phyloP scores from a whole-genome alignment of 2,797 vertebrate species.

The Mionectes olivaceus region DNA sequence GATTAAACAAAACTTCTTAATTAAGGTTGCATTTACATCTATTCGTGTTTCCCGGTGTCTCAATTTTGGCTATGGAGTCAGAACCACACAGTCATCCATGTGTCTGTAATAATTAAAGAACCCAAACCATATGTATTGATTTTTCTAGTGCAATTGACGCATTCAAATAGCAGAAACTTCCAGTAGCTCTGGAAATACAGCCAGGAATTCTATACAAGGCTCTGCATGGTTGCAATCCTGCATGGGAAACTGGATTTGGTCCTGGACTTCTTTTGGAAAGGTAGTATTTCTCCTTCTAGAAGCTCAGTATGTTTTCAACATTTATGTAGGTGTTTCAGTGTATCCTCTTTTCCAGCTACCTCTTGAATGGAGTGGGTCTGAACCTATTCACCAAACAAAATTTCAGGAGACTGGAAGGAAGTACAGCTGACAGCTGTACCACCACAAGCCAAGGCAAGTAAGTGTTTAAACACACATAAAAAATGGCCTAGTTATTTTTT shows the following conservation, averaged over 20 bases:
- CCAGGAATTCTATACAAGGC: neutral
- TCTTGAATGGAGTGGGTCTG: neutral
- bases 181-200: neutral
- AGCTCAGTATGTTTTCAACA: neutral
- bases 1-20: neutral
- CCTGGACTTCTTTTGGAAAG: neutral
- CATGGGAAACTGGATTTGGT: neutral
- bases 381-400: neutral
- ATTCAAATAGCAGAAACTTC: neutral
- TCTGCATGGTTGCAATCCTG: neutral
- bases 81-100: neutral
- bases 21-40: neutral
- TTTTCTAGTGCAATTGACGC: neutral
- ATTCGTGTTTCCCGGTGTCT: neutral
- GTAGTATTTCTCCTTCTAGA: neutral
- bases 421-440: neutral
- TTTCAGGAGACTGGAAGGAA: neutral
- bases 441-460: neutral
- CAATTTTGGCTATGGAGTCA: neutral
- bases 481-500: neutral
- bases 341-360: neutral
- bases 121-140: neutral
- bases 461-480: neutral
- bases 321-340: neutral
- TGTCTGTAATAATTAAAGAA: neutral